phyloP scores from a whole-genome alignment of 2,797 vertebrate genomes.

The Cynodonichthys magdalenae region DNA sequence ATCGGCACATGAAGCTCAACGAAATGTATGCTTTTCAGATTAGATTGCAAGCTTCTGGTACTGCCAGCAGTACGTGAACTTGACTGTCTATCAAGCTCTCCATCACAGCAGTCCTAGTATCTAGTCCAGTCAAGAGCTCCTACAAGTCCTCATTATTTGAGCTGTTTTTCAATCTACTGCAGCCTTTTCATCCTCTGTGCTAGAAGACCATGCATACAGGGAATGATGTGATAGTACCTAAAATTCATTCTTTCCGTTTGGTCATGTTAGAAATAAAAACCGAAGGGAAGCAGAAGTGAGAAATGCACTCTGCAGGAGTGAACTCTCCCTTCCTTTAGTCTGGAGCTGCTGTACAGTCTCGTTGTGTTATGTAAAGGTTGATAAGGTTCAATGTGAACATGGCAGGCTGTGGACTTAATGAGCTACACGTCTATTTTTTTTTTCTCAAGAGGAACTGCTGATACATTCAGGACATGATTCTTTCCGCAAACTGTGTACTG shows the following conservation, averaged over 20 bases:
- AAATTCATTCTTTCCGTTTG: constrained; percentile 21
- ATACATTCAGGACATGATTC: constrained; percentile 48
- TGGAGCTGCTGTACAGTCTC: constrained; percentile 49
- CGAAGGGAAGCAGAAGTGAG: constrained; percentile 22
- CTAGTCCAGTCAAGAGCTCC: constrained; percentile 84
- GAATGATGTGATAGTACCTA: constrained; percentile 24
- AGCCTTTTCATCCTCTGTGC: constrained; percentile 53
- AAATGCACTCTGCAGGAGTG: constrained; percentile 1
- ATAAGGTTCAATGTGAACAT: constrained; percentile 69
- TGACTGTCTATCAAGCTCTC: constrained; percentile 48
- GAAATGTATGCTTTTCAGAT: constrained; percentile 41
- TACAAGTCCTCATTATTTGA: constrained; percentile 86
- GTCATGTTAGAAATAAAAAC: constrained; percentile 12
- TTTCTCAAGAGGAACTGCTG: constrained; percentile 52
- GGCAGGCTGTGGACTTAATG: constrained; percentile 59
- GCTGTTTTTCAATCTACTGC: constrained; percentile 84
- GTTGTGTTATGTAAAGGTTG: constrained; percentile 65
- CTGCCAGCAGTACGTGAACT: constrained; percentile 6
- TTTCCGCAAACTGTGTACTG: constrained; percentile 32
- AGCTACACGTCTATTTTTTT: constrained; percentile 48
- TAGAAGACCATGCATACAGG: constrained; percentile 19
- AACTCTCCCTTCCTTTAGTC: constrained; percentile 30
- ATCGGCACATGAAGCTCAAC: constrained; percentile 12
- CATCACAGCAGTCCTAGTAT: constrained; percentile 61
- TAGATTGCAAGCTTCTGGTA: constrained; percentile 27